Percentiles rank a stretch among this genome's conserved stretches.
These are phyloP conservation scores for Poecilia velifera DNA, from an alignment of 2,797 vertebrate genomes.

Conservation along the genomic window DNA sequence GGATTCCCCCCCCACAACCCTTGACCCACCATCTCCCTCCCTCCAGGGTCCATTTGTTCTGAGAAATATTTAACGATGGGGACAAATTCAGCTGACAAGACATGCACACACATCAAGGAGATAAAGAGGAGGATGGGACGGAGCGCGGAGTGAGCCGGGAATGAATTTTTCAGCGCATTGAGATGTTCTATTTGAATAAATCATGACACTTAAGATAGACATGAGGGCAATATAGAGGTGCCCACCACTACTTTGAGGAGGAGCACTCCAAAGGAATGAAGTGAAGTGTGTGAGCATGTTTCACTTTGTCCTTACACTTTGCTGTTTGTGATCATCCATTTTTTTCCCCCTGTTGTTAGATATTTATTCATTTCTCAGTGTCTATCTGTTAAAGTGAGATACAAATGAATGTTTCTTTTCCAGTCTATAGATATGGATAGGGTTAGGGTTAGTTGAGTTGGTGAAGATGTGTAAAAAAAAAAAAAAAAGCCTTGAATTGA, in stretches of 20 bases:
- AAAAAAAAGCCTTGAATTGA: neutral
- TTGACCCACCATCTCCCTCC: constrained; percentile 63
- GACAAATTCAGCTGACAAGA: constrained; percentile 81
- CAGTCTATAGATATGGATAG: neutral
- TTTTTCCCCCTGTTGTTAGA: constrained; percentile 4
- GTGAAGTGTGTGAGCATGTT: constrained; percentile 21
- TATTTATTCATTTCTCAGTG: constrained; percentile 4
- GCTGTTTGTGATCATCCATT: constrained; percentile 29
- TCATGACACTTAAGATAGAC: constrained; percentile 85
- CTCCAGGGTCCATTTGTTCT: constrained; percentile 86
- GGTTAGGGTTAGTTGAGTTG: neutral
- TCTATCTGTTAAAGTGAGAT: constrained; percentile 6
- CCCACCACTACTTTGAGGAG: constrained; percentile 59
- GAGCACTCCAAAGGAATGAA: constrained; percentile 61
- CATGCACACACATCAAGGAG: constrained; percentile 67
- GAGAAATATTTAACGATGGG: constrained; percentile 86
- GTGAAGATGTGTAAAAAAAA: neutral
- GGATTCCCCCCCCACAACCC: constrained; percentile 41
- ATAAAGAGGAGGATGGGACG: constrained; percentile 75
- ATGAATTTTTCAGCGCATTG: constrained; percentile 87
- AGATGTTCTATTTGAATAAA: constrained; percentile 89
- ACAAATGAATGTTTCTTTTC: constrained; percentile 29
- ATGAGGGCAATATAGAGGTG: constrained; percentile 74
- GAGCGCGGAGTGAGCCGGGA: constrained; percentile 70
- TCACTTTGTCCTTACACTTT: constrained; percentile 20